Evolutionary conservation across 1,140 invertebrate genomes (phyloP), one percentile per base, ranked within the genome.

Genomic region (Protaetia brevitarsis): DNA sequence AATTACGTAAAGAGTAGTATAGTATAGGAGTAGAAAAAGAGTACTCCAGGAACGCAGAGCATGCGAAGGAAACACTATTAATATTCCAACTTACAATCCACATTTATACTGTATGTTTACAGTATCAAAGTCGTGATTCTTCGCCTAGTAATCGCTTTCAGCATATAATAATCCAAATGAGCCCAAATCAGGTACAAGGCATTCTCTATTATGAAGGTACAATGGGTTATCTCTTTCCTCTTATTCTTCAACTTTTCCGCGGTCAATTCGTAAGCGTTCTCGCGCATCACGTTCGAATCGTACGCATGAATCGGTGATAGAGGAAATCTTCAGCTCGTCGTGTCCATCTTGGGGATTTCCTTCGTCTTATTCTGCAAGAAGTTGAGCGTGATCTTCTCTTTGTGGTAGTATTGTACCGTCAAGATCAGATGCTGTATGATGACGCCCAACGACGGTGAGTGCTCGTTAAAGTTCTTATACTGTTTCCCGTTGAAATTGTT

Each of bases 181-280:
- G 87, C 85, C 92, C 93, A 94, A 31, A 95, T 80, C 61, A 95
- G 82, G 74, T 92, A 93, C 56, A 94, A 80, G 74, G 88, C 85
- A 68, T 90, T 88, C 76, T 94, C 91, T 64, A 92, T 86, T 30
- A 93, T 89, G 66, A 88, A 84, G 29, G 83, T 82, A 73, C 85
- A 86, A 68, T 84, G 83, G 71, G 85, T 83, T 63, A 90, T 82
- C 74, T 86, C 85, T 68, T 79, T 80, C 59, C 83, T 82, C 66
- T 90, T 89, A 56, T 84, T 82, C 60, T 82, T 80, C 56, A 84
- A 74, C 13, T 80, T 78, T 58, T 82, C 77, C 8, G 77, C 74
- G 0, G 83, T 66, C 16, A 74, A 61, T 34, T 77, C 71, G 51
- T 71, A 69, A 0, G 71, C 76, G 36, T 67, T 68, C 60, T 77